Evolutionary conservation across 2,113 vertebrate genomes (phyloP).

Genomic region (Ailurus styani): DNA sequence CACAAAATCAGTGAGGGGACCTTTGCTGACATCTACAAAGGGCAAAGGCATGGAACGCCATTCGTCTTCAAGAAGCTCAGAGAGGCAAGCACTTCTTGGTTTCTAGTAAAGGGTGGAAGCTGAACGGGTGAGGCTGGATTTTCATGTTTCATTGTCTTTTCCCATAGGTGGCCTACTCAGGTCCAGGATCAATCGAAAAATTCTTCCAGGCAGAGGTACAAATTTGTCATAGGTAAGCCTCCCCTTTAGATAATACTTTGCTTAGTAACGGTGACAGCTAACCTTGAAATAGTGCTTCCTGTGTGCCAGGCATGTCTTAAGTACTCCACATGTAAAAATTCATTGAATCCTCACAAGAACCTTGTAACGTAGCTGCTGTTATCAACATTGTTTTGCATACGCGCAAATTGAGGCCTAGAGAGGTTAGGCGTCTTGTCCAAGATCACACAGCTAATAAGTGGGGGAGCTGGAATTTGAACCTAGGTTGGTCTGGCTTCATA

Average conservation of each 20-base stretch:
- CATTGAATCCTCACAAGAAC: not conserved
- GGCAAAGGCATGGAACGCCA: constrained; percentile 67
- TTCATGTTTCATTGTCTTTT: not conserved
- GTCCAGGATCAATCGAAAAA: constrained; percentile 61
- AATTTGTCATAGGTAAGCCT: constrained; percentile 81
- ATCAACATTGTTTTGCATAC: not conserved
- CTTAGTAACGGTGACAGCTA: not conserved
- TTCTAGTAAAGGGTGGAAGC: not conserved
- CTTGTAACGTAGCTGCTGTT: not conserved
- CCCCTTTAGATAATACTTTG: not conserved
- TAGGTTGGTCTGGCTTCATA: not conserved
- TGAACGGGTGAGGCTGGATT: not conserved
- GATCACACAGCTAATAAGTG: not conserved
- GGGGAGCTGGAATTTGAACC: not conserved
- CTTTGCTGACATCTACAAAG: constrained; percentile 81
- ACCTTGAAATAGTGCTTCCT: not conserved
- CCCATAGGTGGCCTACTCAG: constrained; percentile 70
- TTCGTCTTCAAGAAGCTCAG: constrained; percentile 82
- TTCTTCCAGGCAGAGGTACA: constrained; percentile 83
- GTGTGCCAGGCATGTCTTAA: not conserved
- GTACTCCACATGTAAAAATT: not conserved
- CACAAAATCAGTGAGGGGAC: constrained; percentile 76
- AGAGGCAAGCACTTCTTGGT: constrained; percentile 69
- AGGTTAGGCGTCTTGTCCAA: not conserved
- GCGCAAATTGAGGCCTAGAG: not conserved